Percentiles rank a stretch among this genome's conserved stretches.
Conservation (phyloP, 1,140 invertebrate genomes). For the Drosophila littoralis region DNA sequence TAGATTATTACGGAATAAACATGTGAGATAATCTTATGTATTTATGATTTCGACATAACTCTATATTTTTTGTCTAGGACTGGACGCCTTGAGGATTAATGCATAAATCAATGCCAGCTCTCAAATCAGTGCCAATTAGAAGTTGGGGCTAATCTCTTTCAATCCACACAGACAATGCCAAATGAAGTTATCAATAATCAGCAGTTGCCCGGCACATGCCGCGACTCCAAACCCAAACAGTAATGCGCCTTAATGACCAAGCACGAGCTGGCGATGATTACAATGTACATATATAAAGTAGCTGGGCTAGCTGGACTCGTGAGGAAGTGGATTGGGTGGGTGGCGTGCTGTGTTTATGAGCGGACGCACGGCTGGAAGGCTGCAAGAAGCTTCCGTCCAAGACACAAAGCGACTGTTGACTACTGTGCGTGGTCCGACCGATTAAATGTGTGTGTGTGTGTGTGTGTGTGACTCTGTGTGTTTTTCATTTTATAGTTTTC, state of each 20-base stretch:
- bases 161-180: slow-evolving; percentile 11
- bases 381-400: slow-evolving; percentile 57
- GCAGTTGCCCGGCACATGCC: not conserved
- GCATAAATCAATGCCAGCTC: slow-evolving; percentile 15
- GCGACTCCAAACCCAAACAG: slow-evolving; percentile 38
- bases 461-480: slow-evolving; percentile 44
- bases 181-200: slow-evolving; percentile 66
- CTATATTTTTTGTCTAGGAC: no score
- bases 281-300: slow-evolving; percentile 9
- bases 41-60: no score
- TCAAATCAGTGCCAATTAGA: slow-evolving; percentile 11
- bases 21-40: no score
- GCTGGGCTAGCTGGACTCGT: slow-evolving; percentile 1
- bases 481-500: slow-evolving; percentile 83
- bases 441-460: slow-evolving; percentile 52
- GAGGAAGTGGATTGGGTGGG: slow-evolving; percentile 39
- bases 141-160: slow-evolving; percentile 21
- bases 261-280: slow-evolving; percentile 38
- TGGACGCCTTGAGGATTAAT: not conserved
- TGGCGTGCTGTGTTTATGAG: slow-evolving; percentile 73
- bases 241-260: slow-evolving; percentile 71
- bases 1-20: no score
- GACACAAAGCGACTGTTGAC: slow-evolving; percentile 46
- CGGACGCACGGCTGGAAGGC: slow-evolving; percentile 37
- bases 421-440: slow-evolving; percentile 56